Percentiles rank a stretch among this genome's conserved stretches.
Conservation (phyloP, 2,797 vertebrate species). For the Phyllotis vaccarum region DNA sequence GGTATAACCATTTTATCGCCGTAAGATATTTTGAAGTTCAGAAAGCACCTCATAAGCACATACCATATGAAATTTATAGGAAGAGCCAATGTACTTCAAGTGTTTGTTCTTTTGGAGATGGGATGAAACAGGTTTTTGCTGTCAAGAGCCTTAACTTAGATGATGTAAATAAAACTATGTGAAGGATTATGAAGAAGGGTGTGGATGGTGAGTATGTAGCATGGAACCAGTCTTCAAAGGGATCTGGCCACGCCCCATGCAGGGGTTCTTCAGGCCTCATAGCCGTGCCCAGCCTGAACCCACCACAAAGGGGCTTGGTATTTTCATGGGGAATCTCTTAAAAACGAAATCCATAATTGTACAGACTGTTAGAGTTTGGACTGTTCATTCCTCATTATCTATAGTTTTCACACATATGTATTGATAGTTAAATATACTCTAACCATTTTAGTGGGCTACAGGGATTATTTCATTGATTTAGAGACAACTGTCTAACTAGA, state of each 20-base stretch:
- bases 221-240: no score
- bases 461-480: not conserved
- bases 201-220: no score
- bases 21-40: not conserved
- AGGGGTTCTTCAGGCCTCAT: no score
- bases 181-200: not conserved
- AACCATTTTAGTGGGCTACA: not conserved
- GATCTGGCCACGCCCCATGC: no score
- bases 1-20: not conserved
- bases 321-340: not conserved
- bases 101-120: not conserved
- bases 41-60: conserved; percentile 16
- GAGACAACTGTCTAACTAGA: not conserved
- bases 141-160: not conserved
- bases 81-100: not conserved
- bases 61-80: not conserved
- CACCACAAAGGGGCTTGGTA: not conserved
- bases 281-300: no score
- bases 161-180: not conserved
- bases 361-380: not conserved
- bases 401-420: not conserved
- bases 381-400: not conserved
- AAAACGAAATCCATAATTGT: not conserved
- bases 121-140: not conserved
- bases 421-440: not conserved